Conservation (phyloP, 2,113 vertebrate species). For the Elachura formosa region DNA sequence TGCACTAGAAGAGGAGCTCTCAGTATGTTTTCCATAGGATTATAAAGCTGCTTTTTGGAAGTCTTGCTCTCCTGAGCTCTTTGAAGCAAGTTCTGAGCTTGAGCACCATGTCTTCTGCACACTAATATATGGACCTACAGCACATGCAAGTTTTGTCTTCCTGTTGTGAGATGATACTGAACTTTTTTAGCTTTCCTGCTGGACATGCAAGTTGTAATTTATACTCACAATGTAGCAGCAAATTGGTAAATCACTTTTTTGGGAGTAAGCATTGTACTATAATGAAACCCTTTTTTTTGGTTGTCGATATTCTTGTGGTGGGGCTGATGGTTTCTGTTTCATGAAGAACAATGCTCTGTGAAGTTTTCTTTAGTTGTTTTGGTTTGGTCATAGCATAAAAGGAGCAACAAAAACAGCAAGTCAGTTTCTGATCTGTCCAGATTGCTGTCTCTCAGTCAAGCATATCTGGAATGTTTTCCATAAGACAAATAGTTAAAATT, state of each 20-base stretch:
- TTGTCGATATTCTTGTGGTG: not conserved
- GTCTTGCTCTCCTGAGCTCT: not conserved
- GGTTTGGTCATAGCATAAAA: not conserved
- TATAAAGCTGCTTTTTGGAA: not conserved
- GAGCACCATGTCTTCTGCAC: not conserved
- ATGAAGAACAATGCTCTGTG: not conserved
- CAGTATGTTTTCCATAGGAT: not conserved
- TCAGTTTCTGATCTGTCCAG: not conserved
- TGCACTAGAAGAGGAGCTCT: not conserved
- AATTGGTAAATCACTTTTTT: not conserved
- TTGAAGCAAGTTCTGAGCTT: not conserved
- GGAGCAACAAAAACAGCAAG: not conserved
- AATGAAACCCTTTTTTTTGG: not conserved
- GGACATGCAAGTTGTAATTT: not conserved
- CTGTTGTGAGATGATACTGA: not conserved
- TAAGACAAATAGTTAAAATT: too few relatives aligned
- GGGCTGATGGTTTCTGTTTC: not conserved
- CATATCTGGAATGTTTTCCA: not conserved
- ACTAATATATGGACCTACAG: not conserved
- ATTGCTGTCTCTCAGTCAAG: not conserved
- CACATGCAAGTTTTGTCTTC: not conserved
- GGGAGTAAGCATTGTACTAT: not conserved
- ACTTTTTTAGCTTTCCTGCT: not conserved
- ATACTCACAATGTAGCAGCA: not conserved
- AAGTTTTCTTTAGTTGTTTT: not conserved